Conservation (phyloP, 2,888 invertebrate genomes). For the Acanthoscelides obtectus region DNA sequence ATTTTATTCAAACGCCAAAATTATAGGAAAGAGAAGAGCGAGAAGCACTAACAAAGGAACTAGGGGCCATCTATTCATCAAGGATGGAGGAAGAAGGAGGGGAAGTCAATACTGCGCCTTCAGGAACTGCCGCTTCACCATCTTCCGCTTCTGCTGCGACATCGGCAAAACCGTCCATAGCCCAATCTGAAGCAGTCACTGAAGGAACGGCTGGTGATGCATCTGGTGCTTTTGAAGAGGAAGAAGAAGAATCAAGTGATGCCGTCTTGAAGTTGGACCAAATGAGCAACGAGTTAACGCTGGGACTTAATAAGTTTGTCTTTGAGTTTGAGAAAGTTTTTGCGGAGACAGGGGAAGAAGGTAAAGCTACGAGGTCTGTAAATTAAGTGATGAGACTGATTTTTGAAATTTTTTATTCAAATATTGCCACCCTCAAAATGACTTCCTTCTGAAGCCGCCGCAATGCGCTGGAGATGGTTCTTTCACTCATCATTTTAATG, state of each 20-base stretch:
- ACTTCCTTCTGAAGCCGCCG: too few relatives aligned
- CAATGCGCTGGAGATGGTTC: too few relatives aligned
- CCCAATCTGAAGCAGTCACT: conserved; percentile 12
- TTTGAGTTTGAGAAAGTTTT: conserved; percentile 22
- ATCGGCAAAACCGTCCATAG: not conserved
- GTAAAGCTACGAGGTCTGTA: too few relatives aligned
- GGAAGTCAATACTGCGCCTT: not conserved
- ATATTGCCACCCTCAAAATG: too few relatives aligned
- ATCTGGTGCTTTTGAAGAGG: not conserved
- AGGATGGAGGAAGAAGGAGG: not conserved
- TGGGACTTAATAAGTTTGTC: conserved; percentile 40
- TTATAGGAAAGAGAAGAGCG: not conserved
- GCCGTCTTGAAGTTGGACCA: conserved; percentile 29
- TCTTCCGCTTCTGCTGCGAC: not conserved
- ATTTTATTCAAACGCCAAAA: not conserved
- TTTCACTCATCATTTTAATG: too few relatives aligned
- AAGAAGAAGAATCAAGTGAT: conserved; percentile 27
- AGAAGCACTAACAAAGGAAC: not conserved
- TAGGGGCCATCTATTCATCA: not conserved
- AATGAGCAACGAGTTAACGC: conserved; percentile 30
- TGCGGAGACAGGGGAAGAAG: conserved; percentile 14
- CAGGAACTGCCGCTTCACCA: not conserved
- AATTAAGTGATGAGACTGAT: too few relatives aligned
- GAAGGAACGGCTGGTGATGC: conserved; percentile 14
- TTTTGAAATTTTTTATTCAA: too few relatives aligned